These are phyloP conservation scores for Zoanthus sociatus DNA, from an alignment of 92 coral and sea anemone genomes.

Conservation along the genomic window DNA sequence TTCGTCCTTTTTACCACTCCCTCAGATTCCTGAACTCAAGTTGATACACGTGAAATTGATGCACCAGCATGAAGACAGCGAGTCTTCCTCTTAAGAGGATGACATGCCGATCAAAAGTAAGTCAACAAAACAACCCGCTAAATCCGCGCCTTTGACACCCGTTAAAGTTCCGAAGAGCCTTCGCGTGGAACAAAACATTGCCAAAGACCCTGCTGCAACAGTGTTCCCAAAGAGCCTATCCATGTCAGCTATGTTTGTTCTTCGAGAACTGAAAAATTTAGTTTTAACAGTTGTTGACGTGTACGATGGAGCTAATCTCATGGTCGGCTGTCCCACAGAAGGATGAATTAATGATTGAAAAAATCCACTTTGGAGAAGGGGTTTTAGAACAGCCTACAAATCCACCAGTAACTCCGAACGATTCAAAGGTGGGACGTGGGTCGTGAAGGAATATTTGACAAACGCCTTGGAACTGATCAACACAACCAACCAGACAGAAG, in stretches of 20 bases:
- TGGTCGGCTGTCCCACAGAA: slow-evolving; percentile 51
- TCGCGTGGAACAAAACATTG: slow-evolving; percentile 20
- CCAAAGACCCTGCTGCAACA: slow-evolving; percentile 29
- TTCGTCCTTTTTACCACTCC: slow-evolving; percentile 21
- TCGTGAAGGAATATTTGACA: slow-evolving; percentile 64
- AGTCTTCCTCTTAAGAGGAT: no score
- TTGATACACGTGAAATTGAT: background rate
- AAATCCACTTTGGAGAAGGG: slow-evolving; percentile 54
- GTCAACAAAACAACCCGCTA: background rate
- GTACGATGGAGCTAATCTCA: slow-evolving; percentile 41
- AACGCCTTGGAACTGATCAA: slow-evolving; percentile 35
- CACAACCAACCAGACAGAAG: slow-evolving; percentile 33
- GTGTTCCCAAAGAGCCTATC: slow-evolving; percentile 58
- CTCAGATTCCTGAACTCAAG: slow-evolving; percentile 44
- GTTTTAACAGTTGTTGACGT: slow-evolving; percentile 51
- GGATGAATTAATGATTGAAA: slow-evolving; percentile 48
- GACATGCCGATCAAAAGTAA: background rate
- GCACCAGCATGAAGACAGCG: no score
- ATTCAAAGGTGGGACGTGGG: slow-evolving; percentile 60
- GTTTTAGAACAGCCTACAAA: slow-evolving; percentile 59
- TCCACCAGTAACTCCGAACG: slow-evolving; percentile 48
- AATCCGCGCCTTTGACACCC: slow-evolving; percentile 27
- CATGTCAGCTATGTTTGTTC: slow-evolving; percentile 63
- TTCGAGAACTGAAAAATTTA: slow-evolving; percentile 56
- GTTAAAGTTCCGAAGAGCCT: slow-evolving; percentile 7